Evolutionary conservation across 2,797 vertebrate species (phyloP).

Genomic region (Lepilemur septentrionalis): DNA sequence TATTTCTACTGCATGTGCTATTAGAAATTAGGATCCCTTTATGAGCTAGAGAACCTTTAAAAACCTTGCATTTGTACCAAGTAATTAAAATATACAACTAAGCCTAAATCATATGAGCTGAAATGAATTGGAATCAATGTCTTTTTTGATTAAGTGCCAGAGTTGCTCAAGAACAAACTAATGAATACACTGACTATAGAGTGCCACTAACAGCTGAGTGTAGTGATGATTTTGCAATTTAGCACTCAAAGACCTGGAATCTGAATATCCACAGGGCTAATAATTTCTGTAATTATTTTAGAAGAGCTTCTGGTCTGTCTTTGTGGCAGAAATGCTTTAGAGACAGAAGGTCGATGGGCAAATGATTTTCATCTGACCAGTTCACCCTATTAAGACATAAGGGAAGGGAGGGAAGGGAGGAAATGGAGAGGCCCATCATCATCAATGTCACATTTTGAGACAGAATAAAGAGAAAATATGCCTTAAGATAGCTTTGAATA

Average conservation of each 20-base stretch:
- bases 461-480: conserved; percentile 28
- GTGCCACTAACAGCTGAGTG: conserved; percentile 6
- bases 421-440: not conserved
- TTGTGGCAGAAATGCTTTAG: conserved; percentile 9
- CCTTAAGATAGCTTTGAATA: not conserved
- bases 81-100: conserved; percentile 66
- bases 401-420: not conserved
- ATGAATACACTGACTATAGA: conserved; percentile 20
- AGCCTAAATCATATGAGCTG: conserved; percentile 43
- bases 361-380: not conserved
- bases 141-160: conserved; percentile 43
- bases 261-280: conserved; percentile 29
- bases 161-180: conserved; percentile 19
- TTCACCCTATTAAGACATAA: not conserved
- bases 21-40: conserved; percentile 67
- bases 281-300: conserved; percentile 55
- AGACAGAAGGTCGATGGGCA: not conserved
- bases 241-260: conserved; percentile 21
- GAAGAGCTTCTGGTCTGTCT: not conserved
- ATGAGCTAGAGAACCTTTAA: conserved; percentile 23
- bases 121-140: conserved; percentile 56
- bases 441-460: not conserved
- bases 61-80: conserved; percentile 38
- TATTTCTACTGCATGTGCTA: conserved; percentile 49
- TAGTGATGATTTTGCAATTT: conserved; percentile 36